Evolutionary conservation across 2,888 invertebrate genomes (phyloP).

Genomic region (Sclerodermus sp.): DNA sequence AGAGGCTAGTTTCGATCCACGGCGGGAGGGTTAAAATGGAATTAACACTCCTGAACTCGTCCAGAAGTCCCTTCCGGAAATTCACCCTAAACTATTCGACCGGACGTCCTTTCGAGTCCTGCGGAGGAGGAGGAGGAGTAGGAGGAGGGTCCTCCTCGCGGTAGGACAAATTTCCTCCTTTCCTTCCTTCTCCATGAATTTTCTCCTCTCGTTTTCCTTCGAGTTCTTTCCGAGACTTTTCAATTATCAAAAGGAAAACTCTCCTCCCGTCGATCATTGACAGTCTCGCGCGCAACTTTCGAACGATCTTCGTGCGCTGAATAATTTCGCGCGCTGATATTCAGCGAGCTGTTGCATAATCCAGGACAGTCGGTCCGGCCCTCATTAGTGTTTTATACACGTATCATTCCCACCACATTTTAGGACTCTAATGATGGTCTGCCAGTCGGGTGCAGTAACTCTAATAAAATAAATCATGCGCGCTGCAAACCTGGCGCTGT

Average conservation of each 20-base stretch:
- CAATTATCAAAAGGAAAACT: too few relatives aligned
- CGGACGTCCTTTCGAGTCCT: slow-evolving; percentile 7
- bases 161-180: too few relatives aligned
- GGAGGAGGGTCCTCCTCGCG: too few relatives aligned
- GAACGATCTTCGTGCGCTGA: background rate
- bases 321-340: background rate
- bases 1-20: slow-evolving; percentile 48
- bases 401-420: slow-evolving; percentile 24
- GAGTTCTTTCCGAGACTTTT: too few relatives aligned
- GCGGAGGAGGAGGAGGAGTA: too few relatives aligned
- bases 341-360: slow-evolving; percentile 3
- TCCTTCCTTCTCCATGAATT: background rate
- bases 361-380: slow-evolving; percentile 26
- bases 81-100: slow-evolving; percentile 22
- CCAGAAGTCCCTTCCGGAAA: slow-evolving; percentile 14
- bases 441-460: slow-evolving; percentile 31
- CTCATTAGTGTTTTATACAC: slow-evolving; percentile 30
- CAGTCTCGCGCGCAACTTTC: too few relatives aligned
- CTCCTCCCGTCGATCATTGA: background rate
- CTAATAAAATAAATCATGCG: slow-evolving; percentile 41
- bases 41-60: slow-evolving; percentile 38
- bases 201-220: too few relatives aligned
- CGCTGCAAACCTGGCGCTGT: slow-evolving; percentile 26
- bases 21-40: slow-evolving; percentile 42
- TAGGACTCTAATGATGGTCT: slow-evolving; percentile 37